Evolutionary conservation across 37 sponge, comb jelly and placozoan genomes (phyloP).

Genomic region (Crambe crambe): DNA sequence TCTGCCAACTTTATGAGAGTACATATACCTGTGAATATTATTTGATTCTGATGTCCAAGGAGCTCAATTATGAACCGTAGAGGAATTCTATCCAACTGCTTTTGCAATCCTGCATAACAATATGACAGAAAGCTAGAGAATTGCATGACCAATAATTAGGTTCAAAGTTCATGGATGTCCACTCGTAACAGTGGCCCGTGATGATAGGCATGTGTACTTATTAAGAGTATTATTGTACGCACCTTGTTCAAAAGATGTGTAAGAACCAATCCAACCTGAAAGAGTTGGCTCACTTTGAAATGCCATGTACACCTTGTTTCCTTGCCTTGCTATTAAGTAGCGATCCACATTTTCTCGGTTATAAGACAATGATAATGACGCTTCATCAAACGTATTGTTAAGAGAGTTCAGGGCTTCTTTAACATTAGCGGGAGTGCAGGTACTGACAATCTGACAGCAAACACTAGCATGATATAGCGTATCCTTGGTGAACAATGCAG

Average conservation of each 20-base stretch:
- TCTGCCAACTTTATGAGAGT: not conserved
- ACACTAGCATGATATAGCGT: slow-evolving; percentile 53
- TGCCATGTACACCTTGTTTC: slow-evolving; percentile 33
- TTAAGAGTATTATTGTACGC: not conserved
- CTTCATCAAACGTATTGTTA: slow-evolving; percentile 29
- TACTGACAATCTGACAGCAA: slow-evolving; percentile 38
- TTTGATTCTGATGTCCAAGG: slow-evolving; percentile 18
- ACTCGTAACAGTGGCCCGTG: not conserved
- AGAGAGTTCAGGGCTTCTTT: not conserved
- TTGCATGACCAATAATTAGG: not conserved
- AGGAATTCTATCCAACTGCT: slow-evolving; percentile 40
- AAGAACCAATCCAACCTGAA: slow-evolving; percentile 26
- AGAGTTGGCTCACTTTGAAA: slow-evolving; percentile 42
- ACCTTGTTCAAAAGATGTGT: slow-evolving; percentile 50
- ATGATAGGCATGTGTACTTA: not conserved
- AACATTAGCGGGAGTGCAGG: slow-evolving; percentile 1
- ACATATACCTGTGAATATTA: slow-evolving; percentile 59
- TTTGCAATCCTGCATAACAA: slow-evolving; percentile 3
- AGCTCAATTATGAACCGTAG: slow-evolving; percentile 52
- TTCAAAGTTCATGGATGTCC: too few species aligned
- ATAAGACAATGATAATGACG: slow-evolving; percentile 39
- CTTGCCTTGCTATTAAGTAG: slow-evolving; percentile 53
- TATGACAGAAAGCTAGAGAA: not conserved
- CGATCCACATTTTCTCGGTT: slow-evolving; percentile 10
- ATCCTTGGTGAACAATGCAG: slow-evolving; percentile 56